Conservation (phyloP, 30 jellyfish, hydroid and myxozoan genomes). For the Mastigias papua region DNA sequence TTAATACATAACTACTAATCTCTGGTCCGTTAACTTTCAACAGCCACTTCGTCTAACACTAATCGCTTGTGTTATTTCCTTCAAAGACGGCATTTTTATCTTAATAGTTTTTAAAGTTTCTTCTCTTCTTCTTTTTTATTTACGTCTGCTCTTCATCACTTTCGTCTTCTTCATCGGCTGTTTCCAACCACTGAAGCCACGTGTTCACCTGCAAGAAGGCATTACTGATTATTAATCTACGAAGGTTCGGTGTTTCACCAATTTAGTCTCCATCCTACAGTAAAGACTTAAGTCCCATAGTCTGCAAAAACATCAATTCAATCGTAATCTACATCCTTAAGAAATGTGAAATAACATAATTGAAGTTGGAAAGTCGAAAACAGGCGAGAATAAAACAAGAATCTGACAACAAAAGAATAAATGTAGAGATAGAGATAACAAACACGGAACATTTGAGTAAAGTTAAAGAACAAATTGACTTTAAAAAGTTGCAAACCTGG, state of each 20-base stretch:
- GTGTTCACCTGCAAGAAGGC: slow-evolving; percentile 73
- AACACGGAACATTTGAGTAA: not conserved
- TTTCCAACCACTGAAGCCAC: slow-evolving; percentile 97
- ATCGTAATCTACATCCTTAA: no score
- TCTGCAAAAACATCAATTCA: no score
- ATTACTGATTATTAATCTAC: not conserved
- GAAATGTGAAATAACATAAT: no score
- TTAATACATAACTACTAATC: not conserved
- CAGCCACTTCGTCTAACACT: slow-evolving; percentile 23
- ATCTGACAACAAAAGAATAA: no score
- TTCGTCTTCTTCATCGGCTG: slow-evolving; percentile 98
- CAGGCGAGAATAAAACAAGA: no score
- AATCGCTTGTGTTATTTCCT: slow-evolving; percentile 14
- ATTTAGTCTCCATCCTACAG: no score
- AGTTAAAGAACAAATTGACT: not conserved
- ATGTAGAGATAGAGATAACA: not conserved
- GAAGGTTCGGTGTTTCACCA: not conserved
- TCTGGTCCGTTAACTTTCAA: slow-evolving; percentile 29
- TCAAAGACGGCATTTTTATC: slow-evolving; percentile 19
- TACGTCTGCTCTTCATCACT: slow-evolving; percentile 75
- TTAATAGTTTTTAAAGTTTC: not conserved
- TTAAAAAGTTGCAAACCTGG: slow-evolving; percentile 68
- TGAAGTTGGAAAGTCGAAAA: no score
- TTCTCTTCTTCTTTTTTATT: slow-evolving; percentile 7
- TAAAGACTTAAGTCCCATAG: no score